Conservation (phyloP, 1,140 invertebrate species). For the Xylocopa sonorina region DNA sequence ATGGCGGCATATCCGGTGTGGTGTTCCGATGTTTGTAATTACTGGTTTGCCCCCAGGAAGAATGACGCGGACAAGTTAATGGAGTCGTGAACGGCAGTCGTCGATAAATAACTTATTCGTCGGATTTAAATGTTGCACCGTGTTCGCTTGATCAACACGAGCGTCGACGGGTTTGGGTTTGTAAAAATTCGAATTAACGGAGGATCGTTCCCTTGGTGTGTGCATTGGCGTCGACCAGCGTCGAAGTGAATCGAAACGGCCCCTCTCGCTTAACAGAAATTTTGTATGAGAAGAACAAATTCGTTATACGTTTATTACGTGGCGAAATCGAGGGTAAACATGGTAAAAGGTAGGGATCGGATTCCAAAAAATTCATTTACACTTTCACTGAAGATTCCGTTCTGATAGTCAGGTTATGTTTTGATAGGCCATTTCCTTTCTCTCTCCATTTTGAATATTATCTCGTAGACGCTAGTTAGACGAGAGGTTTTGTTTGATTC, state of each 20-base stretch:
- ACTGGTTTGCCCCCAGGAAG: background rate
- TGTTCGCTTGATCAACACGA: background rate
- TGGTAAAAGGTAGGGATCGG: conserved; percentile 53
- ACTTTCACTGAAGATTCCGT: conserved; percentile 52
- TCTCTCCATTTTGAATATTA: conserved; percentile 57
- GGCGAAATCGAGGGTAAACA: conserved; percentile 12
- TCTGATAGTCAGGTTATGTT: conserved; percentile 58
- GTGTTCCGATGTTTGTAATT: conserved; percentile 17
- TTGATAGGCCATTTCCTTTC: conserved; percentile 43
- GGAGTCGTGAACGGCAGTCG: background rate
- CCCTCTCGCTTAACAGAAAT: background rate
- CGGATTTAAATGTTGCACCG: background rate
- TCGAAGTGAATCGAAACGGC: background rate
- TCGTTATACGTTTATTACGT: background rate
- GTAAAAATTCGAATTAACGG: conserved; percentile 34
- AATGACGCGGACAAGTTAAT: background rate
- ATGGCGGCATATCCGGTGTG: conserved; percentile 52
- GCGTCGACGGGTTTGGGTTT: background rate
- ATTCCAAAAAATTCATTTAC: conserved; percentile 6
- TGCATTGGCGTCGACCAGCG: background rate
- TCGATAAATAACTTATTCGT: background rate
- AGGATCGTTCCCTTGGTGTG: background rate
- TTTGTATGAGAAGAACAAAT: conserved; percentile 53
- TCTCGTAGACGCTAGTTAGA: conserved; percentile 9
- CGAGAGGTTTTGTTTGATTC: background rate